These are phyloP conservation scores for Plestiodon gilberti DNA, from an alignment of 2,113 vertebrate genomes.

Conservation along the genomic window DNA sequence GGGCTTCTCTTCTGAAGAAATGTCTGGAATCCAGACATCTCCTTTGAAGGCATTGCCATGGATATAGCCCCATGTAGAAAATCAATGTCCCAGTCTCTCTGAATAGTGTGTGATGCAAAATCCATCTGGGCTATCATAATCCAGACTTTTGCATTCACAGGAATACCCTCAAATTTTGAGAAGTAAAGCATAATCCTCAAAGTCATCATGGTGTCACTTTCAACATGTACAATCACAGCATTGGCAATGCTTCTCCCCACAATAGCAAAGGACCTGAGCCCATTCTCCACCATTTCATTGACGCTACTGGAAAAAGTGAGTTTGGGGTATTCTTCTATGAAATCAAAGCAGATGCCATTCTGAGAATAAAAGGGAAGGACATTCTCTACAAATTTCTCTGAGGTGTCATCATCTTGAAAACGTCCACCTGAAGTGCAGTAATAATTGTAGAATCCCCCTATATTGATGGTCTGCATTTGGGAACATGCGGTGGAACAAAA, in stretches of 20 bases:
- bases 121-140: constrained; percentile 7
- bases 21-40: not conserved
- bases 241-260: not conserved
- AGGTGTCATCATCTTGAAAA: not conserved
- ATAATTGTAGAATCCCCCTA: not conserved
- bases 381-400: not conserved
- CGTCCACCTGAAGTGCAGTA: not conserved
- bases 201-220: not conserved
- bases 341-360: constrained; percentile 9
- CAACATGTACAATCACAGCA: not conserved
- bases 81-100: not conserved
- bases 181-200: not conserved
- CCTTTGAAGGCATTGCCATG: not conserved
- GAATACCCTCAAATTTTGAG: not conserved
- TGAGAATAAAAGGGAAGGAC: not conserved
- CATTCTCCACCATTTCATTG: not conserved
- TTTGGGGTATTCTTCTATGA: not conserved
- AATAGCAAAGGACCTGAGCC: not conserved
- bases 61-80: not conserved
- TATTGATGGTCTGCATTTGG: not conserved
- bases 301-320: not conserved
- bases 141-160: not conserved
- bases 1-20: not conserved
- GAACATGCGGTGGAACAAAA: not conserved
- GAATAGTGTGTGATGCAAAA: not conserved